Percentiles rank a stretch among this genome's conserved stretches.
Conservation (phyloP, 1,140 invertebrate species). For the Melanaphis sacchari region DNA sequence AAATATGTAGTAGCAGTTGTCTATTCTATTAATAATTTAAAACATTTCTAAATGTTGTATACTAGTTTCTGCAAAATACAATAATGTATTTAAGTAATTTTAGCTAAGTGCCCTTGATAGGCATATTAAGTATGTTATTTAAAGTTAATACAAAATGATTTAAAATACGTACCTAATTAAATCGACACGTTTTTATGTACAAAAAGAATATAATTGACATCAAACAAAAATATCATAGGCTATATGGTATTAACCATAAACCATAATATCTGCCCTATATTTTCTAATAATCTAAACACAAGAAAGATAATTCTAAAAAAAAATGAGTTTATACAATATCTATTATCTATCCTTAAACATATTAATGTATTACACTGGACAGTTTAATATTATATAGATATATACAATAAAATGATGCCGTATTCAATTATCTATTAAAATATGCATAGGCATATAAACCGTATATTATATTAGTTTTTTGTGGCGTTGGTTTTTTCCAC, state of each 20-base stretch:
- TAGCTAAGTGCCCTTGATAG: background rate
- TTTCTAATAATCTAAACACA: background rate
- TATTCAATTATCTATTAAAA: constrained; percentile 9
- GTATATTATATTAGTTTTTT: background rate
- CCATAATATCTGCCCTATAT: background rate
- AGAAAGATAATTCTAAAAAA: background rate
- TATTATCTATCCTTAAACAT: background rate
- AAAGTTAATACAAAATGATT: background rate
- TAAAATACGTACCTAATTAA: too few species aligned
- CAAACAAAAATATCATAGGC: too few species aligned
- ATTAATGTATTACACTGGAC: background rate
- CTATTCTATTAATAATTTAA: too few species aligned
- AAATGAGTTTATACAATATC: background rate
- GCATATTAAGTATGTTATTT: background rate
- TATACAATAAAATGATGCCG: background rate
- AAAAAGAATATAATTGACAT: background rate
- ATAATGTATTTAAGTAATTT: too few species aligned
- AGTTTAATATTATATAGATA: background rate
- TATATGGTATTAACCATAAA: background rate
- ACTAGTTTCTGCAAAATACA: too few species aligned
- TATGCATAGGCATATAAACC: background rate
- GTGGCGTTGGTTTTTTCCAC: background rate
- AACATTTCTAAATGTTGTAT: too few species aligned
- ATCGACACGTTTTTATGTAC: background rate
- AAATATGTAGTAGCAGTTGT: too few species aligned